phyloP scores from a whole-genome alignment of 2,797 vertebrate species.

The Pangasius djambal region DNA sequence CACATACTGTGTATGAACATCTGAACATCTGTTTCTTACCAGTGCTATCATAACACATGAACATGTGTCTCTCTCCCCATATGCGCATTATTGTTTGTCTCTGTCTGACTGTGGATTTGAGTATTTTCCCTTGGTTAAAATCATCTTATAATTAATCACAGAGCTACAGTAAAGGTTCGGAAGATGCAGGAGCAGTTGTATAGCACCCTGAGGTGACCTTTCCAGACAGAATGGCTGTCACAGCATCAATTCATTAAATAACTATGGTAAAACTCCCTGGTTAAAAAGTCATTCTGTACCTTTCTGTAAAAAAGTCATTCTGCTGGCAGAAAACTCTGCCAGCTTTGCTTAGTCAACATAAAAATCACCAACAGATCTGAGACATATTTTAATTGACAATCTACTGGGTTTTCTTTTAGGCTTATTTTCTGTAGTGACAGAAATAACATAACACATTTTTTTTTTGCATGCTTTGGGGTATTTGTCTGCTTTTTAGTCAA shows the following conservation, averaged over 20 bases:
- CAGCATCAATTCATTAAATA: not conserved
- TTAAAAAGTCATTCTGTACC: not conserved
- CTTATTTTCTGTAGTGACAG: not conserved
- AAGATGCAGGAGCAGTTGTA: not conserved
- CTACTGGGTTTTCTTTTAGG: not conserved
- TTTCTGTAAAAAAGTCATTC: not conserved
- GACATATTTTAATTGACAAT: not conserved
- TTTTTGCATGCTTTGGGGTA: not conserved
- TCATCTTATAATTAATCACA: constrained; percentile 32
- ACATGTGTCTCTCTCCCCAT: not conserved
- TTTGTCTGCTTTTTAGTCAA: not conserved
- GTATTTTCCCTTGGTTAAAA: constrained; percentile 32
- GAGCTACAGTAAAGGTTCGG: constrained; percentile 31
- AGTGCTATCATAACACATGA: constrained; percentile 15
- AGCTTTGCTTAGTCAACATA: not conserved
- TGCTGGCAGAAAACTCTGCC: not conserved
- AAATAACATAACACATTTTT: not conserved
- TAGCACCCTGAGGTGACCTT: not conserved
- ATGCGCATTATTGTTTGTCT: not conserved
- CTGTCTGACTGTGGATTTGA: not conserved
- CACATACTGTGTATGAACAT: not conserved
- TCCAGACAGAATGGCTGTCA: not conserved
- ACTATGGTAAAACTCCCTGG: not conserved
- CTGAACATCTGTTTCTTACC: constrained; percentile 48
- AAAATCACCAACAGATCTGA: not conserved